Conservation (phyloP, 2,797 vertebrate species). For the Melanotaenia trifasciata region DNA sequence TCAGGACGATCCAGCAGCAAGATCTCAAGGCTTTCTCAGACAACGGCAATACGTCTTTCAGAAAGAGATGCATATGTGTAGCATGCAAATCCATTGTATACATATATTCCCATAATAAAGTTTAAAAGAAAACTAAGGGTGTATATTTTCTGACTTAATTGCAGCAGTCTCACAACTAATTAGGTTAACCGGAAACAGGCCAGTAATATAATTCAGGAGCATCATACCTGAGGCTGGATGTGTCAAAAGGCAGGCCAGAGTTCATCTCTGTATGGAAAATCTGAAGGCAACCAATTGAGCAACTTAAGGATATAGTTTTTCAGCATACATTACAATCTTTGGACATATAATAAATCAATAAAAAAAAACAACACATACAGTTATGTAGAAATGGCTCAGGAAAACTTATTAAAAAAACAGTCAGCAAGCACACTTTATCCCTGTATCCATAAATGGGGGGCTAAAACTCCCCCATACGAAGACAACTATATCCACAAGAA, state of each 20-base stretch:
- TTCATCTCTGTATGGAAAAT: no score
- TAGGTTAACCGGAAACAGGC: neutral
- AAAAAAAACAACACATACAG: neutral
- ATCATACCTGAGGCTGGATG: no score
- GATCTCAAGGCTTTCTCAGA: constrained; percentile 70
- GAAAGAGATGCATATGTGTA: constrained; percentile 84
- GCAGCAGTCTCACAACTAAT: neutral
- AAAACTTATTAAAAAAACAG: neutral
- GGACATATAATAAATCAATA: neutral
- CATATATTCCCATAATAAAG: neutral
- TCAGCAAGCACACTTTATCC: neutral
- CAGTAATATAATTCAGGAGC: neutral
- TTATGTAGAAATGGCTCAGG: neutral
- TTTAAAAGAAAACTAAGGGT: no score
- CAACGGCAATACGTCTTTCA: constrained; percentile 60
- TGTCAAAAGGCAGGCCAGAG: neutral
- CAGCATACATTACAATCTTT: neutral
- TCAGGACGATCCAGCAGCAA: constrained; percentile 59
- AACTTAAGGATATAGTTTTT: neutral
- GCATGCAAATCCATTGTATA: neutral
- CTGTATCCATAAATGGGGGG: neutral
- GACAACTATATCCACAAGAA: no score
- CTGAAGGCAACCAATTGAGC: neutral
- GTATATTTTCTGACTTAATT: no score
- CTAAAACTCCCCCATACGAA: neutral